Percentiles rank a stretch among this genome's conserved stretches.
Evolutionary conservation across 2,888 invertebrate genomes (phyloP).

Genomic region (Dryocosmus kuriphilus): DNA sequence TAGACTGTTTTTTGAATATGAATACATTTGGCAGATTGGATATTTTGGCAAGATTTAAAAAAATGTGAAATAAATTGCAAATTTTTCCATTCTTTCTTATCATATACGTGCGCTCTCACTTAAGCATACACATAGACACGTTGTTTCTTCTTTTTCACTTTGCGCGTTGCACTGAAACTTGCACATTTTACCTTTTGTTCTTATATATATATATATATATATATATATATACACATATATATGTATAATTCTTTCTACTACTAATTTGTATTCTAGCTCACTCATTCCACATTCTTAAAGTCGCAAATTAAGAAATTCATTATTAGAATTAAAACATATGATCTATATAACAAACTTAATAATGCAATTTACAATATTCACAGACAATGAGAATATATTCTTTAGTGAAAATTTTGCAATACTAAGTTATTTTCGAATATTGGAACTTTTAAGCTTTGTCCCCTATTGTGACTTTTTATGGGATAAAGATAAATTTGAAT

Average conservation of each 20-base stretch:
- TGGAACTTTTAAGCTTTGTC: too few relatives aligned
- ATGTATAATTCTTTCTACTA: conserved; percentile 6
- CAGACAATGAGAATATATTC: neutral
- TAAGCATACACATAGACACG: neutral
- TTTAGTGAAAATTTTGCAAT: neutral
- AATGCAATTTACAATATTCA: conserved; percentile 1
- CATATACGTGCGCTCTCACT: too few relatives aligned
- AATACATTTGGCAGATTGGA: conserved; percentile 11
- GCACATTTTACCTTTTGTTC: conserved; percentile 2
- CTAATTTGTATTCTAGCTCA: conserved; percentile 1
- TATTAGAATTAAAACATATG: neutral
- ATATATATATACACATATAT: too few relatives aligned
- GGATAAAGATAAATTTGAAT: too few relatives aligned
- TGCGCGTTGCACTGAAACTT: conserved; percentile 19
- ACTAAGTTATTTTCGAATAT: neutral
- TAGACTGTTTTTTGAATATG: conserved; percentile 1
- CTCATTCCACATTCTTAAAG: conserved; percentile 1
- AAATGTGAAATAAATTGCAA: conserved; percentile 9
- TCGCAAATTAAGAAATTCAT: neutral
- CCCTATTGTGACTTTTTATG: too few relatives aligned
- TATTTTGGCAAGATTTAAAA: conserved; percentile 9
- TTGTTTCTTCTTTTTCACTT: conserved; percentile 21
- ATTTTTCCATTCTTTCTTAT: neutral
- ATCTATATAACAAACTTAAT: neutral
- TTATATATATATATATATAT: conserved; percentile 9